Evolutionary conservation across 1,140 invertebrate genomes (phyloP).

Genomic region (Melitaea cinxia): DNA sequence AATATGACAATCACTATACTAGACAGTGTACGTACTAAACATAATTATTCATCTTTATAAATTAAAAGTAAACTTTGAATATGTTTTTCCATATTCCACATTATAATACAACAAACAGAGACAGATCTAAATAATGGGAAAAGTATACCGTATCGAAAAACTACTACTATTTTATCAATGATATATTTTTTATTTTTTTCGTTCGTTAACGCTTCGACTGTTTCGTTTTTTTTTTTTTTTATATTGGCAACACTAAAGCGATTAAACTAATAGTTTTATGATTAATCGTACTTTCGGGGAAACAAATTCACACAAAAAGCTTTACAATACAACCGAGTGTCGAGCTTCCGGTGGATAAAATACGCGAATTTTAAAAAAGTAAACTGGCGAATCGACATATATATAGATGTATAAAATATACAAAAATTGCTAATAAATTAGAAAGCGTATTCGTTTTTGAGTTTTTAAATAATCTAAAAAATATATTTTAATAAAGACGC

Average conservation of each 20-base stretch:
- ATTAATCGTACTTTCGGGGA: slow-evolving; percentile 15
- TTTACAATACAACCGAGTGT: not conserved
- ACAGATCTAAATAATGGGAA: not conserved
- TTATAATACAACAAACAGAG: not conserved
- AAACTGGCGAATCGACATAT: no score
- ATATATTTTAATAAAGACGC: no score
- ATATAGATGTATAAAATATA: no score
- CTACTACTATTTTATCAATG: slow-evolving; percentile 7
- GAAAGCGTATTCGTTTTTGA: no score
- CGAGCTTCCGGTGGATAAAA: not conserved
- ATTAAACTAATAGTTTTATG: slow-evolving; percentile 39
- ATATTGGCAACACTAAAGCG: slow-evolving; percentile 35
- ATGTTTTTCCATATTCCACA: not conserved
- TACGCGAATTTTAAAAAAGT: not conserved
- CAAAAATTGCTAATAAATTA: no score
- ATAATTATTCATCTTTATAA: no score
- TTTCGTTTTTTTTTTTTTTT: slow-evolving; percentile 42
- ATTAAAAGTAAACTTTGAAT: not conserved
- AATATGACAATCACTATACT: no score
- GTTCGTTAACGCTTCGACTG: slow-evolving; percentile 26
- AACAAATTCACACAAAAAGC: not conserved
- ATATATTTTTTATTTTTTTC: slow-evolving; percentile 21
- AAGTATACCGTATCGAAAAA: not conserved
- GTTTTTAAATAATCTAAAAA: no score
- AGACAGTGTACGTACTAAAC: no score